These are phyloP conservation scores for Ichneumon xanthorius DNA, from an alignment of 2,888 invertebrate species.

Conservation along the genomic window DNA sequence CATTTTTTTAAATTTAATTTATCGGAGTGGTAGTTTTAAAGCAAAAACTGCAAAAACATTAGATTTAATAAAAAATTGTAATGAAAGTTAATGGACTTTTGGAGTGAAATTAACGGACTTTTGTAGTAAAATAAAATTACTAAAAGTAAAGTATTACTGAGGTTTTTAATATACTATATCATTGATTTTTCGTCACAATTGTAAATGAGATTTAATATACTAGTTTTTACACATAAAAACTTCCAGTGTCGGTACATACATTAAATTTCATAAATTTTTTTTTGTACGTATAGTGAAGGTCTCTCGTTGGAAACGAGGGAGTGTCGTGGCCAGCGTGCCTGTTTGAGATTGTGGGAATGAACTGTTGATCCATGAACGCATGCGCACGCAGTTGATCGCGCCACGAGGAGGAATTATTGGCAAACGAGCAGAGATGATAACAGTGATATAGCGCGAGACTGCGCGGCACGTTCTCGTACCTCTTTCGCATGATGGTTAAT, in stretches of 20 bases:
- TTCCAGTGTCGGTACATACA: not conserved
- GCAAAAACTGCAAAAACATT: too few species aligned
- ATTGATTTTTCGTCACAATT: too few species aligned
- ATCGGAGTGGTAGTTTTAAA: too few species aligned
- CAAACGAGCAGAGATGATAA: slow-evolving; percentile 52
- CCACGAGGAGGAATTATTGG: slow-evolving; percentile 54
- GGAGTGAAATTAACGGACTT: too few species aligned
- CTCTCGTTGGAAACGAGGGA: slow-evolving; percentile 59
- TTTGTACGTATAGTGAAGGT: slow-evolving; percentile 30
- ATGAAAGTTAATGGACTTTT: too few species aligned
- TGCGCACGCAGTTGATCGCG: not conserved
- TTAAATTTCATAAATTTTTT: too few species aligned
- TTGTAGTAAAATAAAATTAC: too few species aligned
- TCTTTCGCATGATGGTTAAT: slow-evolving; percentile 41
- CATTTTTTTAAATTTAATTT: not conserved
- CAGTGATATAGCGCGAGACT: slow-evolving; percentile 18
- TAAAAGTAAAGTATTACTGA: too few species aligned
- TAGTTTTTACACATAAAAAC: too few species aligned
- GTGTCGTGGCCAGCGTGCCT: slow-evolving; percentile 30
- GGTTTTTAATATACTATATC: too few species aligned
- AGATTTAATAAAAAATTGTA: too few species aligned
- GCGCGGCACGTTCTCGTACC: slow-evolving; percentile 6
- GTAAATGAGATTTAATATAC: too few species aligned
- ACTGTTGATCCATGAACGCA: slow-evolving; percentile 41
- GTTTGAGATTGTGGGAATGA: slow-evolving; percentile 41